Conservation (phyloP, 2,797 vertebrate species). For the Simalia tracyae region DNA sequence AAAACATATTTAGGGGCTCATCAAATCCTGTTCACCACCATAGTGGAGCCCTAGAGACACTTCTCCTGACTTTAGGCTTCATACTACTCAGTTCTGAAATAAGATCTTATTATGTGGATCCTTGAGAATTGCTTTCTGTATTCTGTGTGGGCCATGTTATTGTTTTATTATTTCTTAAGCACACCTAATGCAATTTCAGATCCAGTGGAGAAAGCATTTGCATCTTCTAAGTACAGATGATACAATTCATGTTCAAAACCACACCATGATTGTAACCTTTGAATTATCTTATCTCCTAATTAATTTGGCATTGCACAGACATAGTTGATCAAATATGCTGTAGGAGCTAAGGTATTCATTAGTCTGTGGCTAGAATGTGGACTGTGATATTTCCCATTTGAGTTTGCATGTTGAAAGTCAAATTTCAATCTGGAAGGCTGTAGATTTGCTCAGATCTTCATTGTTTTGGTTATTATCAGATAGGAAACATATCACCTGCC, state of each 20-base stretch:
- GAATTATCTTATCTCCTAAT: neutral
- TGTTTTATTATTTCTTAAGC: neutral
- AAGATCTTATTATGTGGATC: neutral
- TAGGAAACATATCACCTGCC: neutral
- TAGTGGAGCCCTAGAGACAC: neutral
- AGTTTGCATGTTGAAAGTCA: neutral
- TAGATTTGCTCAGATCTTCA: neutral
- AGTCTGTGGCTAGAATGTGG: neutral
- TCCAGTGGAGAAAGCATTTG: neutral
- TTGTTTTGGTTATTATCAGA: neutral
- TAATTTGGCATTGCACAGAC: neutral
- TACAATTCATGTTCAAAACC: neutral
- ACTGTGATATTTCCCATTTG: neutral
- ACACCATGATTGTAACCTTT: neutral
- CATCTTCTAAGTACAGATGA: neutral
- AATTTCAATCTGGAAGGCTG: neutral
- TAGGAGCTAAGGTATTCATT: neutral
- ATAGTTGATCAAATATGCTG: neutral
- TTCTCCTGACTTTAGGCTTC: neutral
- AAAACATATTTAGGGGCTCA: neutral
- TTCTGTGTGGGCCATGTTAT: neutral
- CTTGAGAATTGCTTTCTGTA: neutral
- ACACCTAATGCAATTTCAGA: neutral
- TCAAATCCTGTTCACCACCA: slow-evolving; percentile 5
- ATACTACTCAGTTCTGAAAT: neutral